These are phyloP conservation scores for Chaetura pelagica DNA, from an alignment of 2,113 vertebrate genomes.

Conservation along the genomic window DNA sequence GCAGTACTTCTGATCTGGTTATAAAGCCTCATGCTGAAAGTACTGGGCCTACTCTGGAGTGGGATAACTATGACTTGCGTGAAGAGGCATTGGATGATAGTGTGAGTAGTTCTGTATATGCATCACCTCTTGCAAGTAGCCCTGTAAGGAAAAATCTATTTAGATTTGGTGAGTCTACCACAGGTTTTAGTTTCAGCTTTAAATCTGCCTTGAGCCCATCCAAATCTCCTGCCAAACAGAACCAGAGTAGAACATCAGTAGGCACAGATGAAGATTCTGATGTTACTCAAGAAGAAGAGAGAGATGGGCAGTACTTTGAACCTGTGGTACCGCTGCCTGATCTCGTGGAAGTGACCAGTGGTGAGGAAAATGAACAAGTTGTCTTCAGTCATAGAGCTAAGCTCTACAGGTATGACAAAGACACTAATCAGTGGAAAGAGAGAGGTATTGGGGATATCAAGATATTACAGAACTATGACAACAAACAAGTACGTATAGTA, in stretches of 20 bases:
- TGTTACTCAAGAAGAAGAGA: slow-evolving; percentile 90
- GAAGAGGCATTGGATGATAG: slow-evolving; percentile 88
- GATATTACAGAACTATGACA: slow-evolving; percentile 90
- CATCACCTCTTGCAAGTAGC: slow-evolving; percentile 86
- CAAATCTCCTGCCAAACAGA: slow-evolving; percentile 92
- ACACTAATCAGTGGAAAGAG: slow-evolving; percentile 93
- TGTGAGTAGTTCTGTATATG: slow-evolving; percentile 84
- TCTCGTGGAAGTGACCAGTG: slow-evolving; percentile 90
- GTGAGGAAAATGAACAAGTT: slow-evolving; percentile 95
- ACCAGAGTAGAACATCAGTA: slow-evolving; percentile 88
- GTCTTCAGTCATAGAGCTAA: slow-evolving; percentile 95
- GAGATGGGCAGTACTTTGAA: slow-evolving; percentile 94
- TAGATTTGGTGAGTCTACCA: slow-evolving; percentile 92
- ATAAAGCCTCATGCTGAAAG: slow-evolving; percentile 82
- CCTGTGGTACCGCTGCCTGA: slow-evolving; percentile 95
- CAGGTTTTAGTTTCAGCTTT: slow-evolving; percentile 95
- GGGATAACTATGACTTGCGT: slow-evolving; percentile 92
- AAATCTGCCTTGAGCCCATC: slow-evolving; percentile 93
- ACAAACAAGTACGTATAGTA: slow-evolving; percentile 90
- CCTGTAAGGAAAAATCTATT: slow-evolving; percentile 91
- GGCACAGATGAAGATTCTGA: slow-evolving; percentile 95
- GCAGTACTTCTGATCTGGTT: slow-evolving; percentile 66
- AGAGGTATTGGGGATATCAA: slow-evolving; percentile 97
- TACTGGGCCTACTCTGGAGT: slow-evolving; percentile 87
- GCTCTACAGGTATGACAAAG: slow-evolving; percentile 94